Base-by-base conservation (phyloP, 30 jellyfish, hydroid and myxozoan genomes). In the Nemopilema nomurai region DNA sequence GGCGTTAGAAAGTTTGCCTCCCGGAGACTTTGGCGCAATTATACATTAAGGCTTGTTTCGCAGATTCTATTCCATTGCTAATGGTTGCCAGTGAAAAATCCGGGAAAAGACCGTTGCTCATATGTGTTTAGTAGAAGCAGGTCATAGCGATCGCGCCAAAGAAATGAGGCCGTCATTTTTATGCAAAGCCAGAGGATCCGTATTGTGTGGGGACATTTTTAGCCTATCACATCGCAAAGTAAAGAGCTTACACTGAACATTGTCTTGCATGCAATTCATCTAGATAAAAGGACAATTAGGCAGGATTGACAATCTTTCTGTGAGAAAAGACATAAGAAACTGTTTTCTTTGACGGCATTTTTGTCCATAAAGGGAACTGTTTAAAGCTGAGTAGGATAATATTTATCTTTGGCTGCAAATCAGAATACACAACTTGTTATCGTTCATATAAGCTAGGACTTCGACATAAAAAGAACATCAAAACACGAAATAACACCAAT, bases 261-360 rank as follows among this genome's bases (percentile, higher is more conserved):
- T 80, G 89, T 80, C 19, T 31, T 20, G 73, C 25, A 27, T 28
- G 19, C 22, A 82, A 29, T 53, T 53, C 72, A 65, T 64, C 23
- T 50, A 69, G 81, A 63, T 66, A 41, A 80, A 50, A n/a, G 69
- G 72, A 80, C 89, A 80, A 80, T 80, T 80, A 80, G 74, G 81
- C 63, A 50, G 76, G 80, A 65, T 80, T 22, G 71, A 65, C 29
- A 57, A 32, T 71, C 82, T 51, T 82, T 71, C 67, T 71, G 21
- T 31, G 31, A 62, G 78, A 49, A 63, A 51, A 69, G 77, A 69
- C 70, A 70, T 19, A 50, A 69, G 84, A 70, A 69, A 69, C 76
- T 67, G 68, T 70, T 51, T 69, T 51, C 49, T 27, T 82, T 52
- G 84, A 82, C 90, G 90, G 90, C 79, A 82, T 69, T 82, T 82